phyloP scores from a whole-genome alignment of 2,888 invertebrate species.

The Deroplatys truncata region DNA sequence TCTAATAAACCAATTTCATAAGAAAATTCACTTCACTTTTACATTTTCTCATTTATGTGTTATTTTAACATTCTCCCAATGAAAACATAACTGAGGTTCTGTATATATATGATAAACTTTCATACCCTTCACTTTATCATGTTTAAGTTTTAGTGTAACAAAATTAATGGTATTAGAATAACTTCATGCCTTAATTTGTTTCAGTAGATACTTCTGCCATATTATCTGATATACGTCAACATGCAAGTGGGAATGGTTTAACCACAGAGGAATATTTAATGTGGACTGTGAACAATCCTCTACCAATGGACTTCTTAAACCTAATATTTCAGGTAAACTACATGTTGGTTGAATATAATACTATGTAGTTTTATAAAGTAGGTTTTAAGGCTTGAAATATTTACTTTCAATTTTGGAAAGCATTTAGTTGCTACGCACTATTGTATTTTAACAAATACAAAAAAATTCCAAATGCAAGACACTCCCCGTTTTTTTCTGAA shows the following conservation, averaged over 20 bases:
- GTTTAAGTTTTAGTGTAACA: neutral
- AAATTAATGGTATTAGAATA: neutral
- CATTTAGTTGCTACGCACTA: too few species aligned
- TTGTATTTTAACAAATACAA: too few species aligned
- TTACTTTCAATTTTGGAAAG: neutral
- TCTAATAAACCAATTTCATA: too few species aligned
- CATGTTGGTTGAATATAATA: neutral
- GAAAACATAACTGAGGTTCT: too few species aligned
- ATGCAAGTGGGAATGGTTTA: slow-evolving; percentile 40
- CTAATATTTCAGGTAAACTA: slow-evolving; percentile 58
- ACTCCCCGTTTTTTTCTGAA: too few species aligned
- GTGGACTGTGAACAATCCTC: slow-evolving; percentile 71
- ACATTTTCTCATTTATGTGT: too few species aligned
- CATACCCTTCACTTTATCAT: too few species aligned
- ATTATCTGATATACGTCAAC: slow-evolving; percentile 34
- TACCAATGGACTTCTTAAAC: slow-evolving; percentile 67
- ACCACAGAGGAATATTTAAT: slow-evolving; percentile 82
- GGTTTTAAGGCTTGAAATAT: neutral
- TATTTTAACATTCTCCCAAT: too few species aligned
- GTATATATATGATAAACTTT: too few species aligned
- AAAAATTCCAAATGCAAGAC: too few species aligned
- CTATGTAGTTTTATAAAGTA: neutral
- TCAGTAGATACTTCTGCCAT: slow-evolving; percentile 33
- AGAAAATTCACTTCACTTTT: too few species aligned
- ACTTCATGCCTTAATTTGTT: neutral